Conservation (phyloP, 2,888 invertebrate genomes). For the Melipona beecheii region DNA sequence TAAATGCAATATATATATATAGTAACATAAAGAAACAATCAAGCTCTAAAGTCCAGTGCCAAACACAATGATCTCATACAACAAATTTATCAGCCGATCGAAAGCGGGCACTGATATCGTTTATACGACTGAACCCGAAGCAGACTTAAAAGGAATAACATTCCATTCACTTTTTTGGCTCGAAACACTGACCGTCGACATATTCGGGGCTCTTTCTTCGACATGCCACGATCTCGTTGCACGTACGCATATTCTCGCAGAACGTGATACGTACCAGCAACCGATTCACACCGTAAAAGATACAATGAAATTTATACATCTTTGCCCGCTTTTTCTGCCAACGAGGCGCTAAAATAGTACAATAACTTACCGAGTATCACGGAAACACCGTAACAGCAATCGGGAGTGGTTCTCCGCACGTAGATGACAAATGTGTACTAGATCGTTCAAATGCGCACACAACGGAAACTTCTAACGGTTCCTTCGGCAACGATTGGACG, state of each 20-base stretch:
- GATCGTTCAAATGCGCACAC: conserved; percentile 75
- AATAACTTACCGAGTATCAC: conserved; percentile 67
- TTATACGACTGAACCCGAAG: conserved; percentile 16
- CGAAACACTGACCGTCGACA: conserved; percentile 65
- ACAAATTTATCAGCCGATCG: conserved; percentile 2
- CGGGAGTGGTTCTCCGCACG: conserved; percentile 76
- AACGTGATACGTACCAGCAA: not conserved
- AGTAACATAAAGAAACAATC: conserved; percentile 22
- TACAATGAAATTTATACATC: not conserved
- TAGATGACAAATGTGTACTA: conserved; percentile 77
- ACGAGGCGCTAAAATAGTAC: not conserved
- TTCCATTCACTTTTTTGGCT: conserved; percentile 66
- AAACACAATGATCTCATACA: conserved; percentile 11
- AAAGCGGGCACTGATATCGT: not conserved
- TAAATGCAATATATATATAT: not conserved
- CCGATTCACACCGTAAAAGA: not conserved
- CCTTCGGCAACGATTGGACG: conserved; percentile 65
- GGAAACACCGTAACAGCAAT: conserved; percentile 63
- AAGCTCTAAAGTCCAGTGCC: conserved; percentile 17
- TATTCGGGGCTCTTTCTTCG: conserved; percentile 61
- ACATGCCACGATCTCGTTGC: conserved; percentile 41
- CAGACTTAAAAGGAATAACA: conserved; percentile 45
- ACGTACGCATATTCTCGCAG: conserved; percentile 1
- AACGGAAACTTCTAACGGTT: conserved; percentile 78
- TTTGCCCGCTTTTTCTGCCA: not conserved